Base-by-base conservation (phyloP, 2,797 vertebrate species). In the Eidolon dupreanum region DNA sequence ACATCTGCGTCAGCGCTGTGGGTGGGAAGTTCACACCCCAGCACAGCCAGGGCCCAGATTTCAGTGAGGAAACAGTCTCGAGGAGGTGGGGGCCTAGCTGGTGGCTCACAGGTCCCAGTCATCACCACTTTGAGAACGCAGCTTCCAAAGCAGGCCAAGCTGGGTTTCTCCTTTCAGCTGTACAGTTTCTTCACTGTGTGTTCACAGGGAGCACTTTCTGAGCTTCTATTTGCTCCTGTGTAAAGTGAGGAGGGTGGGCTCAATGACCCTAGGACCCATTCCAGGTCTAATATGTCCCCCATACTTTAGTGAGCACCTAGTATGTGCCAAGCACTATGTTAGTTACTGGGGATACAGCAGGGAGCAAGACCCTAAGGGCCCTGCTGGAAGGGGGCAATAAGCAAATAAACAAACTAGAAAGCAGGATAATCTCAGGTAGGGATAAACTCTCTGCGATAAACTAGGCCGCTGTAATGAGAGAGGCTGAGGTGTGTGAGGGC, bases 11-110 rank as follows among this genome's bases (percentile, higher is more conserved):
- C 77, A 57, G 82, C 33, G 0, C 71, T 0, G 0, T 1, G n/a
- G 74, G 59, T 84, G 74, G 81, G 65, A 78, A 95, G 63, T 83
- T 93, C 92, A 92, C 70, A 92, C 38, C 83, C 65, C 57, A 85
- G 93, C 4, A 4, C 55, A 88, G 83, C 43, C 1, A 7, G 41
- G 79, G 26, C 61, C 33, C 73, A 19, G 15, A 26, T 41, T 41
- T 51, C 57, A 41, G 55, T 41, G 61, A 88, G 61, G 70, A n/a
- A 74, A 38, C 24, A 8, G 28, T 9, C 11, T 9, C 15, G 28
- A 10, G 81, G 24, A 19, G 28, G 74, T 8, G 0, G 49, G 26
- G 31, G 24, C 33, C 65, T 15, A 19, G 9, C 16, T 31, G 33
- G 78, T 2, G 33, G 43, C 43, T 10, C 26, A 2, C 1, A 2